Base-by-base conservation (phyloP, 2,888 invertebrate genomes). In the Lasioglossum leucozonium region DNA sequence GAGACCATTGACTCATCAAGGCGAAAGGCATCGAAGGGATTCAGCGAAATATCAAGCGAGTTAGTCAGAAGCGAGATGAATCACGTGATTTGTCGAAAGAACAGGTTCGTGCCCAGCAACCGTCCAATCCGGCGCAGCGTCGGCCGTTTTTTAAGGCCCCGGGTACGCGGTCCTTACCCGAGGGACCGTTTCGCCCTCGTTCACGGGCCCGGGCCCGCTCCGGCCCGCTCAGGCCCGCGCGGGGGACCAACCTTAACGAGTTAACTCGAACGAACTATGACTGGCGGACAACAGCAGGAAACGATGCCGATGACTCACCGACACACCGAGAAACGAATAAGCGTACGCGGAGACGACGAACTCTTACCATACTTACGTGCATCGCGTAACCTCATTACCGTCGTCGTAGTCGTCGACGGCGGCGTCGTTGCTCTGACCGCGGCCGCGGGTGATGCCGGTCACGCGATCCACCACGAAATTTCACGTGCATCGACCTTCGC, bases 21-120 rank as follows among this genome's bases (percentile, higher is more conserved):
- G 86, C 85, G 85, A 91, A 92, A 92, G 91, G 87, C 83, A 88
- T 81, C 86, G 77, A 34, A 58, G 74, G 79, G 84, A 79, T 89
- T 89, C 86, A 88, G 89, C 84, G 88, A 88, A 89, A 89, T 88
- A 89, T 84, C 90, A 89, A 77, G 79, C 74, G 82, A 88, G 82
- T 89, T 89, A 89, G 90, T 89, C 89, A 89, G 89, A 89, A 89
- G 58, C 81, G 88, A 83, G 89, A 89, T 89, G 89, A 94, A 93
- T 93, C 94, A 94, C 88, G 87, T 88, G 84, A 91, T 90, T 92
- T 92, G 91, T 92, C 90, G 86, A 89, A 86, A 87, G 85, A 91
- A 91, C 92, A 92, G 93, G 93, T 92, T 90, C 85, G 87, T 77
- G 82, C 89, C 77, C 85, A 85, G 85, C 90, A 91, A 91, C 91